These are phyloP conservation scores for Drosophila birchii DNA, from an alignment of 2,888 invertebrate genomes.

Conservation along the genomic window DNA sequence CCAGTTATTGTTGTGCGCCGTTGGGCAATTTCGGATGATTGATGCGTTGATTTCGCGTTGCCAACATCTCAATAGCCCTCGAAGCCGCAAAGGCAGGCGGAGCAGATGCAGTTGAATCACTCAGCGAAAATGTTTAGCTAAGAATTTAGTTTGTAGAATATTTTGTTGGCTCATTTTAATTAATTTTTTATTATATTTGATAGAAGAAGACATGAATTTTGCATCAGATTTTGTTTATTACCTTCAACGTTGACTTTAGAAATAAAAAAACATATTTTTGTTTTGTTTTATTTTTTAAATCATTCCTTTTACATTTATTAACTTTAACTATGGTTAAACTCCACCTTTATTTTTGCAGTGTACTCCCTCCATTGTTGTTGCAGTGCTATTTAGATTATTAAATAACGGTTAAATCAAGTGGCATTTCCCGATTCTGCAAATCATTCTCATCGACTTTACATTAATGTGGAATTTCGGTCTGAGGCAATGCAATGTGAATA, in stretches of 20 bases:
- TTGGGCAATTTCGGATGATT: constrained; percentile 67
- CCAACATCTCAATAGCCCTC: constrained; percentile 54
- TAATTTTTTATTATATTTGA: too few species aligned
- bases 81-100: constrained; percentile 33
- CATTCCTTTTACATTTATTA: too few species aligned
- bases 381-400: constrained; percentile 68
- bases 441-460: constrained; percentile 60
- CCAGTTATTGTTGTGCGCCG: constrained; percentile 44
- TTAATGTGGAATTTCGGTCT: constrained; percentile 54
- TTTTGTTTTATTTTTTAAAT: too few species aligned
- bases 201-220: too few species aligned
- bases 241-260: too few species aligned
- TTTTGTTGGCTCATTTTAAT: too few species aligned
- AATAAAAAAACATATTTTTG: too few species aligned
- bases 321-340: too few species aligned
- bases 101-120: constrained; percentile 40
- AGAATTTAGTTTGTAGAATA: background rate
- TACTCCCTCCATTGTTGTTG: constrained; percentile 7
- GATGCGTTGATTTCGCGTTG: constrained; percentile 71
- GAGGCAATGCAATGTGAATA: constrained; percentile 49
- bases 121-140: background rate
- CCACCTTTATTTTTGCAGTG: constrained; percentile 1
- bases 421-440: constrained; percentile 72
- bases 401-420: constrained; percentile 77
- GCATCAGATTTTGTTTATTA: too few species aligned